Evolutionary conservation across 2,888 invertebrate species (phyloP), one percentile per base, ranked within the genome.

Genomic region (Stomorhina lunata): DNA sequence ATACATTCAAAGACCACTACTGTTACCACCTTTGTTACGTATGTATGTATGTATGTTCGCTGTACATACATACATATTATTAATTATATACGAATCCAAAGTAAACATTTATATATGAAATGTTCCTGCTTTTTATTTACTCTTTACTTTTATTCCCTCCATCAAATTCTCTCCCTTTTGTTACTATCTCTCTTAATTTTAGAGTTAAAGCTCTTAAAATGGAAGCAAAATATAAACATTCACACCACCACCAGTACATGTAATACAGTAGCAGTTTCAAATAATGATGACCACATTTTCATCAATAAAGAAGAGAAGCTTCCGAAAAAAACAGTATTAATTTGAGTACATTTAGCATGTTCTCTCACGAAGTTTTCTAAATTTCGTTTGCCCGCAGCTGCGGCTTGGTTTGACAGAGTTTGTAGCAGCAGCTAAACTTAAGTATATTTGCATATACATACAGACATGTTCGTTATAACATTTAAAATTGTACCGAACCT

Each of bases 41-140:
- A 37, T 20, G 22, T 40, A 17, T 53, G 5, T 37, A 37, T 12
- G 37, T 25, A 10, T 25, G 20, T 53, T 4, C 17, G 37, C 50
- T 5, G 17, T 40, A 48, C 48, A 66, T 25, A 34, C 10, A 15
- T 12, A 25, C 10, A 25, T 53, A 40, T 50, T 40, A 73, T 63
- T 61, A 73, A 73, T 73, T 73, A 53, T 63, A 9, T 73, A 55
- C 73, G 43, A 34, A 12, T 27, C 43, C 40, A 37, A 63, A 32
- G 50, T 43, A 55, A 15, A 15, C 55, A 4, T 37, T n/a, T 2
- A 1, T 34, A 22, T n/a, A 4, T 32, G 17, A 20, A 20, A 43
- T 43, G 5, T 63, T 45, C 6, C 34, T 12, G 15, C 32, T 57
- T 10, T 22, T 48, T 22, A 22, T 48, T 22, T 17, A 55, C 29